These are phyloP conservation scores for Chaenodraco wilsoni DNA, from an alignment of 2,797 vertebrate species.

Conservation along the genomic window DNA sequence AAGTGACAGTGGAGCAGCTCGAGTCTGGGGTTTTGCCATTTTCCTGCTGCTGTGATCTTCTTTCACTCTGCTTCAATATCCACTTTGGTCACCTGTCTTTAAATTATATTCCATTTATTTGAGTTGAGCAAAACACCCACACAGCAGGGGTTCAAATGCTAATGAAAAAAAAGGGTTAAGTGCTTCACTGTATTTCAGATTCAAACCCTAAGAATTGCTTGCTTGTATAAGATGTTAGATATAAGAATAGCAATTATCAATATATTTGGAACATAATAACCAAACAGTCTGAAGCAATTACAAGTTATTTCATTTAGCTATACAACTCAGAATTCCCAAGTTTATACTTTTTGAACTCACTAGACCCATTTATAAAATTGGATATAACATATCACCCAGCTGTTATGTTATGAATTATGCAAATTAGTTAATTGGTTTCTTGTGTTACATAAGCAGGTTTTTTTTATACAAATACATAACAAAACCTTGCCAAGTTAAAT, in stretches of 20 bases:
- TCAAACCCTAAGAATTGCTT: background rate
- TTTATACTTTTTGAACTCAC: background rate
- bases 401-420: too few relatives aligned
- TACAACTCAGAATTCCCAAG: background rate
- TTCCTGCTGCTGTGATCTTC: slow-evolving; percentile 50
- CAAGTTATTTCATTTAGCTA: background rate
- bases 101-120: background rate
- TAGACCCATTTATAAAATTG: background rate
- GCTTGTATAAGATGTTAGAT: background rate
- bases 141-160: background rate
- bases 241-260: background rate
- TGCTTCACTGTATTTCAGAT: background rate
- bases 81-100: background rate
- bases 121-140: background rate
- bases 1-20: slow-evolving; percentile 35
- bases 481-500: background rate
- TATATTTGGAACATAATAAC: background rate
- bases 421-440: background rate
- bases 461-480: background rate
- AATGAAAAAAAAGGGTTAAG: background rate
- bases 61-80: slow-evolving; percentile 20
- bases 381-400: background rate
- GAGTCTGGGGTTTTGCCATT: slow-evolving; percentile 45
- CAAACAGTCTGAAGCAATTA: background rate
- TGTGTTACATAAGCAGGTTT: background rate